Base-by-base conservation (phyloP, 2,113 vertebrate genomes). In the Ifrita kowaldi region DNA sequence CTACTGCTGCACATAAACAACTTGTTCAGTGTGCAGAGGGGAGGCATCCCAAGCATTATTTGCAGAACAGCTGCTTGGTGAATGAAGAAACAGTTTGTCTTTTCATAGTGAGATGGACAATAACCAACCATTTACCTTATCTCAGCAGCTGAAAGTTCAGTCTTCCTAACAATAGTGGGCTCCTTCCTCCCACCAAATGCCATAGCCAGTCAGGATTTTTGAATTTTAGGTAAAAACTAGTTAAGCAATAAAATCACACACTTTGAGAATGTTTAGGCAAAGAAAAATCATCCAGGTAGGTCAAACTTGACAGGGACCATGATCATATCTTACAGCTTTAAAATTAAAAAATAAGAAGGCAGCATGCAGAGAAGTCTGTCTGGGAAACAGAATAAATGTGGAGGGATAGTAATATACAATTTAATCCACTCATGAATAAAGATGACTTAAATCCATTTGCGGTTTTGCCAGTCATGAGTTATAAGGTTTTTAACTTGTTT, bases 341-440 rank as follows among this genome's bases (percentile, higher is more conserved):
- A 97, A 97, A 97, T 97, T 96, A 97, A 97, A 97, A 97, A 74
- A 95, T 94, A 97, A 96, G 95, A 94, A 88, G 95, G 84, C 90
- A 55, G n/a, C 33, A 24, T 32, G 70, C 84, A 96, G 88, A 96
- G 89, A 89, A 92, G 76, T 80, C 93, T 91, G 90, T 95, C 97
- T 92, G 86, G 90, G 82, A 96, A 95, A 90, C 73, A 91, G 95
- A 97, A 97, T 97, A 97, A 97, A 97, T 97, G 94, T 92, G 86
- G 64, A 81, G 50, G 87, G 90, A 94, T 96, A 86, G 95, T 84
- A 97, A 97, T 80, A 95, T 24, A 94, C 95, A 95, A 93, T 93
- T 96, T 96, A 96, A 97, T 95, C 94, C 90, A 73, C 96, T 98
- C 98, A 98, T 98, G 97, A 98, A 98, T 98, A 98, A 98, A 98